A percentile compares a stretch with the other conserved stretches of the same genome.
Evolutionary conservation across 2,888 invertebrate genomes (phyloP).

Genomic region (Acholoe squamosa): DNA sequence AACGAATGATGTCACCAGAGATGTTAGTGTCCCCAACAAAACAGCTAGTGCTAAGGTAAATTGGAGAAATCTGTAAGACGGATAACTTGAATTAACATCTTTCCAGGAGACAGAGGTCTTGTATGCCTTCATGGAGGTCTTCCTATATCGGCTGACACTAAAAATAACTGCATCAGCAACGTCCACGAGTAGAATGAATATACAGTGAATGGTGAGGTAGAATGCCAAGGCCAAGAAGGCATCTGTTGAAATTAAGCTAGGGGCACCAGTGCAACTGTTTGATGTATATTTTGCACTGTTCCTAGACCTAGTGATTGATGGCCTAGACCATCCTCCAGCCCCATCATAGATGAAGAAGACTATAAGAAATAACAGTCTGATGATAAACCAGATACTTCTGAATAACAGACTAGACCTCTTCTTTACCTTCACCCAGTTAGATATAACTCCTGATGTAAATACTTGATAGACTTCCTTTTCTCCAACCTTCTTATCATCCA

Average conservation of each 20-base stretch:
- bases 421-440: not conserved
- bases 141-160: not conserved
- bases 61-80: not conserved
- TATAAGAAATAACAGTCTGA: not conserved
- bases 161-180: not conserved
- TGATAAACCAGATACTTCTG: not conserved
- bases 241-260: not conserved
- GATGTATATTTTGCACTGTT: not conserved
- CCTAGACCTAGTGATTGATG: not conserved
- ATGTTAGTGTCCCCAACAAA: not conserved
- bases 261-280: not conserved
- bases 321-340: not conserved
- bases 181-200: not conserved
- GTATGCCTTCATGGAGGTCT: not conserved
- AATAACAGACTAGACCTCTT: not conserved
- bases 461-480: not conserved
- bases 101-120: not conserved
- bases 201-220: not conserved
- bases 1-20: not conserved
- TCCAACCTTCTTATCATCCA: conserved; percentile 20
- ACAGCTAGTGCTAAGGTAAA: not conserved
- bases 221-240: not conserved
- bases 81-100: not conserved
- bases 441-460: not conserved
- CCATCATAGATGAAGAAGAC: not conserved